These are phyloP conservation scores for Osedax fenrisi DNA, from an alignment of 2,888 invertebrate species.

Conservation along the genomic window DNA sequence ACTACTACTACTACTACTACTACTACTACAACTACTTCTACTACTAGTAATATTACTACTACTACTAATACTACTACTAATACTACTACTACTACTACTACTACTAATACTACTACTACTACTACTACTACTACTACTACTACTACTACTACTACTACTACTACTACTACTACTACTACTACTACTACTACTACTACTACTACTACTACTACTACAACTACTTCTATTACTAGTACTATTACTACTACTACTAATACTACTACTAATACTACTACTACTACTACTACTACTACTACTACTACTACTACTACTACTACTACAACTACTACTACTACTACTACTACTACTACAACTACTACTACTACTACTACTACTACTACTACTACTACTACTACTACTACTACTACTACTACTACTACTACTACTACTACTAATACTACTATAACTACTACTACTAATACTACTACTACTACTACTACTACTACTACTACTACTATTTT, in stretches of 20 bases:
- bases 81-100: no score
- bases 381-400: neutral
- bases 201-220: neutral
- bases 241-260: no score
- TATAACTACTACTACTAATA: no score
- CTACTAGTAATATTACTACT: no score
- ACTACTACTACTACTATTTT: neutral
- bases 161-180: neutral
- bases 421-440: no score
- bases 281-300: neutral
- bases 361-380: neutral
- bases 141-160: neutral
- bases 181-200: neutral
- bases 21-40: neutral
- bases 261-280: no score
- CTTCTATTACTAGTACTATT: neutral
- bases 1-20: neutral
- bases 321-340: neutral
- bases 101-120: no score
- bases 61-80: no score
- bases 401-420: neutral
- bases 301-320: neutral
- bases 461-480: neutral
- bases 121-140: neutral
- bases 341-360: neutral